Percentiles rank a stretch among this genome's conserved stretches.
Conservation (phyloP, 2,113 vertebrate genomes). For the Marcusenius ussheri region DNA sequence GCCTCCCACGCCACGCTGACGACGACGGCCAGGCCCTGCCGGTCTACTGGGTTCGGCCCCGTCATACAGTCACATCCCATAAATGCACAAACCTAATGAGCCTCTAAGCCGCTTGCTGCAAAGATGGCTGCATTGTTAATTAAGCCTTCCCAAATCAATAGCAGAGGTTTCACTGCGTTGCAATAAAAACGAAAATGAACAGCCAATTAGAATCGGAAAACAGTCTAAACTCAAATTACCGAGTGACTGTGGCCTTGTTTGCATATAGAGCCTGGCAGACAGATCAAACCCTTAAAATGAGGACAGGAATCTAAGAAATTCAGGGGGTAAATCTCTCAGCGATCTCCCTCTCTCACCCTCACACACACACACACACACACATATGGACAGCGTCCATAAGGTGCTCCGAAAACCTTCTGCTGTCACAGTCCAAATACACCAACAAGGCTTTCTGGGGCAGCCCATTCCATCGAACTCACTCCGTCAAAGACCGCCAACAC, state of each 20-base stretch:
- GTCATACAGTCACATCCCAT: neutral
- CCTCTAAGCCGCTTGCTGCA: neutral
- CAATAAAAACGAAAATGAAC: neutral
- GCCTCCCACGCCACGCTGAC: neutral
- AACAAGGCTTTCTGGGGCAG: neutral
- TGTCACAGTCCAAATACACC: neutral
- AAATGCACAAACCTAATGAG: neutral
- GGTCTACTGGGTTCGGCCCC: neutral
- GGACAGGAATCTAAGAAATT: neutral
- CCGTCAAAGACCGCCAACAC: neutral
- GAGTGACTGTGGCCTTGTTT: neutral
- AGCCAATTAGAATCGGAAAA: neutral
- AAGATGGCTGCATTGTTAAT: constrained; percentile 16
- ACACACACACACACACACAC: too few relatives aligned
- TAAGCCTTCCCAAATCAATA: constrained; percentile 9
- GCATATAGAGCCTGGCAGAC: neutral
- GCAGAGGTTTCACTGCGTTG: neutral
- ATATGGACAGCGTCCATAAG: neutral
- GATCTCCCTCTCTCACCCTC: neutral
- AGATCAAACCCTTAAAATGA: neutral
- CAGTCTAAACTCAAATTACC: neutral
- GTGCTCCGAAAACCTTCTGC: neutral
- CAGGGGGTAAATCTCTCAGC: neutral
- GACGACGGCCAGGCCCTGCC: neutral
- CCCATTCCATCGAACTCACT: too few relatives aligned